phyloP scores from a whole-genome alignment of 2,113 vertebrate genomes.

The Plecturocebus donacophilus region DNA sequence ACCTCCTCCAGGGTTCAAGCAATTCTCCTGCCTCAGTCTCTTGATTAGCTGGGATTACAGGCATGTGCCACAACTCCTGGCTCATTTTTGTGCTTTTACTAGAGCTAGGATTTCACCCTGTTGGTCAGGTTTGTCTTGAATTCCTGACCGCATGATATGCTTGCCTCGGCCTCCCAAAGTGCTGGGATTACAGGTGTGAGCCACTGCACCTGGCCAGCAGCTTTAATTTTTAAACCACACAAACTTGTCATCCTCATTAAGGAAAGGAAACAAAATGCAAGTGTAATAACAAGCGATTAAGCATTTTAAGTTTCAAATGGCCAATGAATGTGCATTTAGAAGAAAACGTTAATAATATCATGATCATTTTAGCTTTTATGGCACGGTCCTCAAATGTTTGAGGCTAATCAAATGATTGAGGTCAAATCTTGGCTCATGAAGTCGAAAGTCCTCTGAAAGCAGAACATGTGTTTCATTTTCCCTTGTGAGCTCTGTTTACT shows the following conservation, averaged over 20 bases:
- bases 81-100: too few relatives aligned
- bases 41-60: too few relatives aligned
- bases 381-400: not conserved
- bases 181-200: too few relatives aligned
- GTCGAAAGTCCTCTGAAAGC: not conserved
- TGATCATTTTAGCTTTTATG: not conserved
- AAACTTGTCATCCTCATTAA: conserved; percentile 16
- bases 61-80: too few relatives aligned
- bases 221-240: conserved; percentile 21
- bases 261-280: conserved; percentile 31
- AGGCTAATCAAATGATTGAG: too few relatives aligned
- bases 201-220: not conserved
- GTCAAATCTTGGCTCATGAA: not conserved
- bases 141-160: too few relatives aligned
- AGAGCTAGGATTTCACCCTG: too few relatives aligned
- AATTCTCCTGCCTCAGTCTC: too few relatives aligned
- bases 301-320: not conserved
- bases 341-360: not conserved
- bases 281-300: not conserved
- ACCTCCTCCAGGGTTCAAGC: too few relatives aligned
- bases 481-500: not conserved
- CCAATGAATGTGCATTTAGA: not conserved
- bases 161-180: too few relatives aligned
- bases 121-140: too few relatives aligned
- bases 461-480: not conserved